Evolutionary conservation across 2,113 vertebrate genomes (phyloP).

Genomic region (Pungitius pungitius): DNA sequence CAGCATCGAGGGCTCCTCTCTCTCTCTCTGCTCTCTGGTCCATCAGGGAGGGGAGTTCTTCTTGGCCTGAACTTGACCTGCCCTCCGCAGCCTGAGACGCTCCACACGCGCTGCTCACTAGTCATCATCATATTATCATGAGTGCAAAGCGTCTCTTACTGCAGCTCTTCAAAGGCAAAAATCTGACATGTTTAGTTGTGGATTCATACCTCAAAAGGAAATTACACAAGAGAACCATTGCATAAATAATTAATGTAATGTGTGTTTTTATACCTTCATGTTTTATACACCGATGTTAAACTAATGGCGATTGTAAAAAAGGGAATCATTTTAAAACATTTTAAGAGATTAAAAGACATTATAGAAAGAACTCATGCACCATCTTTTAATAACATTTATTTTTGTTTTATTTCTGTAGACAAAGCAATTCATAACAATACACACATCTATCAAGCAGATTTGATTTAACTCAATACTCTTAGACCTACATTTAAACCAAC

Average conservation of each 20-base stretch:
- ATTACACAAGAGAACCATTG: background rate
- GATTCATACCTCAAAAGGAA: background rate
- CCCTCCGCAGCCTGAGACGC: slow-evolving; percentile 15
- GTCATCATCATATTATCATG: background rate
- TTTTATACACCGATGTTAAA: background rate
- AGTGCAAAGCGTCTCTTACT: background rate
- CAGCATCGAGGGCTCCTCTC: slow-evolving; percentile 54
- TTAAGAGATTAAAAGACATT: background rate
- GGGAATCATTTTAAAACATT: background rate
- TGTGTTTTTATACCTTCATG: background rate
- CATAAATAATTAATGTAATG: background rate
- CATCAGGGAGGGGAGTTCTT: slow-evolving; percentile 40
- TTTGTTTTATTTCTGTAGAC: background rate
- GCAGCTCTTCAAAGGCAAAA: background rate
- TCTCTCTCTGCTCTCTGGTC: background rate
- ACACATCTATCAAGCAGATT: background rate
- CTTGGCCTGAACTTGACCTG: slow-evolving; percentile 82
- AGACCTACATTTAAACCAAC: background rate
- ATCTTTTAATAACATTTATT: background rate
- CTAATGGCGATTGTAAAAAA: background rate
- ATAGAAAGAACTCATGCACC: background rate
- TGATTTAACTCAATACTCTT: background rate
- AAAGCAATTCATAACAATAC: background rate
- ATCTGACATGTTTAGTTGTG: background rate
- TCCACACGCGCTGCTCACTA: background rate